Base-by-base conservation (phyloP, 2,113 vertebrate genomes). In the Mola mola region DNA sequence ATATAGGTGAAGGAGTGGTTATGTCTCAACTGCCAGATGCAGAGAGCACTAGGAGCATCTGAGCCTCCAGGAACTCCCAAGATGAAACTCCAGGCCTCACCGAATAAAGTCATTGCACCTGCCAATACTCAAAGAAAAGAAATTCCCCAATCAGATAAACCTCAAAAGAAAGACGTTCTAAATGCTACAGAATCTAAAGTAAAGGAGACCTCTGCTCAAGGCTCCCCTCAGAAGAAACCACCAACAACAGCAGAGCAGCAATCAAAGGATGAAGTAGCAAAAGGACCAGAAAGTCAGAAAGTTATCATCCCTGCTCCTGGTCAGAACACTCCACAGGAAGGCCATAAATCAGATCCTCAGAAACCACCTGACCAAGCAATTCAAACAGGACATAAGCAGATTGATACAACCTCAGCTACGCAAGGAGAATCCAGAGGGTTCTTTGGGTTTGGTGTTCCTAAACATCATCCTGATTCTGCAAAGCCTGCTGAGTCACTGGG, bases 11-110 rank as follows among this genome's bases (percentile, higher is more conserved):
- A 92, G 13, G 94, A 98, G 75, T 98, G 96, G 96, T 91, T 98
- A 48, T 98, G 96, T 89, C 94, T 98, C 62, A 98, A 95, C 84
- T 98, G 96, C 83, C 96, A 98, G 86, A 94, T 96, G 94, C 93
- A 95, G 42, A 93, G 95, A 92, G 94, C 95, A 0, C 76, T 96
- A 20, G 91, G 92, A 49, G 81, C 71, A 74, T 91, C 92, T 40
- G 93, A 95, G 34, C 81, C 93, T 69, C 87, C 88, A 62, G 84
- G 88, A 63, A 71, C 72, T 66, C 90, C 69, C 2, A 75, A 81
- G 47, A 80, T 89, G 5, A 91, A 91, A 56, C 81, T 84, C 42
- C 84, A 91, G 11, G 83, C 90, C 25, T 82, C 86, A 17, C 74
- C 83, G 42, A 85, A 88, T 46, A 94, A 92, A 74, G 49, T 17